Evolutionary conservation across 37 sponge, comb jelly and placozoan species (phyloP), one percentile per base, ranked within the genome.

Genomic region (Tethya wilhelma): DNA sequence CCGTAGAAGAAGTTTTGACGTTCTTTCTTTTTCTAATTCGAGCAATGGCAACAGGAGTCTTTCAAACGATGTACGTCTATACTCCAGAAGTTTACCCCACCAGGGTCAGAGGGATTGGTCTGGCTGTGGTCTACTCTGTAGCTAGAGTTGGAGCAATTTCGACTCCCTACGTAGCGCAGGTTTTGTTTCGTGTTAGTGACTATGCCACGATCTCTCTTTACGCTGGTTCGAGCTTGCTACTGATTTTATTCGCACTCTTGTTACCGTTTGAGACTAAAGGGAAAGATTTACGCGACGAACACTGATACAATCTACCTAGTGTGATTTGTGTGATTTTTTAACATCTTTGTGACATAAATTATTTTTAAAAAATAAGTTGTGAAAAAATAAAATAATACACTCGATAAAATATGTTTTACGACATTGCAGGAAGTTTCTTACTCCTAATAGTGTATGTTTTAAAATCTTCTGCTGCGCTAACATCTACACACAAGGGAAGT

Each of bases 1-100:
- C 72, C 23, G 64, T 31, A 7, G 22, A 69, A 4, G 22, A 30
- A 69, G 68, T 80, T 25, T 38, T 86, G 4, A 92, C 91, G 9
- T 39, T 76, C 30, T 74, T 95, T 65, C 62, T 95, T 12, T 91
- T 92, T 75, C 67, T 73, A 0, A 76, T 78, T 32, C 74, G 92
- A 64, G 92, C 72, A 26, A 80, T 84, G 44, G 58, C 79, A 5
- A 85, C 92, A 26, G 92, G 92, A 38, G 79, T 75, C 0, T 91
- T 95, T 64, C 96, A 89, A 69, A 80, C 92, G 25, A 80, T 90
- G 67, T 95, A 83, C 79, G 80, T 95, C 4, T 95, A 95, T 72
- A 95, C 96, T 32, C 92, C 80, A 6, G 81, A 95, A 71, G 96
- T 92, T 30, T 95, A 85, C 41, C 89, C 96, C 5, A 95, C 96